Evolutionary conservation across 2,888 invertebrate species (phyloP).

Genomic region (Macrosiphum euphorbiae): DNA sequence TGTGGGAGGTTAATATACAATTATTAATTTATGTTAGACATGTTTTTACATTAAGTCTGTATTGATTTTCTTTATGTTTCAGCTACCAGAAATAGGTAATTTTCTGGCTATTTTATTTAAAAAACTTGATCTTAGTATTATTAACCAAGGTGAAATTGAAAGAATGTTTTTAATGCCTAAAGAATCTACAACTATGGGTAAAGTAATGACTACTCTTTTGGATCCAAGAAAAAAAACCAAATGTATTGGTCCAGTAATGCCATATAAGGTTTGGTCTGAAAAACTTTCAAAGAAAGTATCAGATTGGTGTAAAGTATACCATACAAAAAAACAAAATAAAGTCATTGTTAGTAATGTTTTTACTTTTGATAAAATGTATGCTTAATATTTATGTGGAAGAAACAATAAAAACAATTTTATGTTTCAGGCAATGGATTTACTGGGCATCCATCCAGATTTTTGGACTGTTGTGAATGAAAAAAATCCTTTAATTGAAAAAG

Average conservation of each 20-base stretch:
- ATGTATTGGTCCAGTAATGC: conserved; percentile 73
- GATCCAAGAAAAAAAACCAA: conserved; percentile 69
- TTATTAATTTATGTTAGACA: background rate
- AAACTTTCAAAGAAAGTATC: conserved; percentile 72
- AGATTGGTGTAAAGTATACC: conserved; percentile 71
- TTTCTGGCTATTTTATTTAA: conserved; percentile 73
- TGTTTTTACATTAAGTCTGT: background rate
- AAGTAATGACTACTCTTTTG: conserved; percentile 74
- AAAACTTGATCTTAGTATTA: conserved; percentile 72
- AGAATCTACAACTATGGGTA: conserved; percentile 73
- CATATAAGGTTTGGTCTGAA: conserved; percentile 74
- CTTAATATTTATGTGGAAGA: background rate
- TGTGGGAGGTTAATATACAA: conserved; percentile 73
- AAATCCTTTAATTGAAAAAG: conserved; percentile 72
- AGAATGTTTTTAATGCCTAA: conserved; percentile 74
- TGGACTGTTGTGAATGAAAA: conserved; percentile 73
- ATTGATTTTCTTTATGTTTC: conserved; percentile 66
- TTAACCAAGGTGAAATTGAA: conserved; percentile 75
- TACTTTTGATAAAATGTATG: background rate
- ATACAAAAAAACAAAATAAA: conserved; percentile 45
- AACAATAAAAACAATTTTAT: conserved; percentile 33
- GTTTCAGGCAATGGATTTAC: conserved; percentile 71
- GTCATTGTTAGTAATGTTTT: conserved; percentile 38
- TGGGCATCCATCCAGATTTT: conserved; percentile 74
- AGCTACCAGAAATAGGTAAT: conserved; percentile 75